Base-by-base conservation (phyloP, 2,888 invertebrate species). In the Thalpophila matura region DNA sequence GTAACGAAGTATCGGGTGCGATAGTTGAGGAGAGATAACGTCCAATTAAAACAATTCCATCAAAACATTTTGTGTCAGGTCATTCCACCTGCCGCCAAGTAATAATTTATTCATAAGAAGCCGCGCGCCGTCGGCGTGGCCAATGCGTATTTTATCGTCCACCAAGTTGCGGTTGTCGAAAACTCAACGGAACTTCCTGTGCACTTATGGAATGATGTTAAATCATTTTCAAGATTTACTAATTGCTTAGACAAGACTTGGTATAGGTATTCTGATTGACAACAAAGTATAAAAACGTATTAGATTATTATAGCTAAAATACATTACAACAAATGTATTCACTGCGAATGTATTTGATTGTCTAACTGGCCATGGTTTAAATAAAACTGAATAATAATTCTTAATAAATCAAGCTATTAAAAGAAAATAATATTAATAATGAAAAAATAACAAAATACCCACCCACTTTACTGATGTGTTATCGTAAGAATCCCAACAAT, bases 31-130 rank as follows among this genome's bases (percentile, higher is more conserved):
- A 68, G 79, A 91, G 94, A 93, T 94, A 94, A 88, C 87, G 91
- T 87, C 94, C 94, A 94, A 95, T 95, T 95, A 95, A 94, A 94
- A 93, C 93, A 94, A 94, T 94, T 94, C 94, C 91, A 93, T 95
- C 94, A 94, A 93, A 94, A 94, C 90, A 93, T 94, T 94, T 93
- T 94, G 91, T 94, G 94, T 92, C 89, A 93, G 94, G 94, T 94
- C 94, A 94, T 92, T 94, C 93, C 94, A 95, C 94, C 94, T 94
- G 94, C 94, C 90, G 86, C 71, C 82, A 78, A 80, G 80, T 86
- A 78, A 88, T 94, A 92, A 94, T 94, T 93, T 93, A 94, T 94
- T 94, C 94, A 92, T 91, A 91, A 92, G 91, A 85, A 89, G 89
- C 84, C 87, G 86, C 79, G 43, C 86, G 86, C 76, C 77, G 73